Evolutionary conservation across 2,888 invertebrate genomes (phyloP).

Genomic region (Marasmarcha lunaedactyla): DNA sequence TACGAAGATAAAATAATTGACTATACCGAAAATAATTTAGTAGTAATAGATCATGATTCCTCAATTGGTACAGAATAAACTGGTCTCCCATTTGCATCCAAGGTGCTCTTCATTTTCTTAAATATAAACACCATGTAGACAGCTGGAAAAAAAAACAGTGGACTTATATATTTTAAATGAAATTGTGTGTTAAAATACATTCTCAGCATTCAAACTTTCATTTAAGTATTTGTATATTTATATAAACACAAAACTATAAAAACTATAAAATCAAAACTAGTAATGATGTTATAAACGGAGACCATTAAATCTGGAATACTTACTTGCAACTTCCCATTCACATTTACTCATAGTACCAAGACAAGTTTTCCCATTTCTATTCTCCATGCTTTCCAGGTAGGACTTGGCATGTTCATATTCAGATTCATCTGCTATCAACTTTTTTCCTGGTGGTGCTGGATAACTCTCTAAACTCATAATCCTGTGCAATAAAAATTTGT

Average conservation of each 20-base stretch:
- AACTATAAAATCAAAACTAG: too few species aligned
- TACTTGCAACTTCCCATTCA: constrained; percentile 95
- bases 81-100: constrained; percentile 75
- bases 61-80: constrained; percentile 38
- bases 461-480: constrained; percentile 88
- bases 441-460: constrained; percentile 72
- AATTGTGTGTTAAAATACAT: too few species aligned
- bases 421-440: constrained; percentile 68
- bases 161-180: constrained; percentile 3
- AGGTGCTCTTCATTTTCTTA: constrained; percentile 77
- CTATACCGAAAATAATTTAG: too few species aligned
- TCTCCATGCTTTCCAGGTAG: constrained; percentile 45
- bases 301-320: too few species aligned
- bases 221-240: too few species aligned
- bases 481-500: constrained; percentile 73
- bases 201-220: too few species aligned
- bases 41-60: neutral
- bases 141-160: constrained; percentile 65
- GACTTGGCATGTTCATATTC: constrained; percentile 82
- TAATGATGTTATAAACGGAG: too few species aligned
- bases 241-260: too few species aligned
- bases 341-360: constrained; percentile 87
- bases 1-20: too few species aligned
- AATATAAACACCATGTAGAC: constrained; percentile 88
- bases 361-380: constrained; percentile 38